A percentile compares a stretch with the other conserved stretches of the same genome.
Conservation (phyloP, 2,797 vertebrate genomes). For the Gephyroberyx darwinii region DNA sequence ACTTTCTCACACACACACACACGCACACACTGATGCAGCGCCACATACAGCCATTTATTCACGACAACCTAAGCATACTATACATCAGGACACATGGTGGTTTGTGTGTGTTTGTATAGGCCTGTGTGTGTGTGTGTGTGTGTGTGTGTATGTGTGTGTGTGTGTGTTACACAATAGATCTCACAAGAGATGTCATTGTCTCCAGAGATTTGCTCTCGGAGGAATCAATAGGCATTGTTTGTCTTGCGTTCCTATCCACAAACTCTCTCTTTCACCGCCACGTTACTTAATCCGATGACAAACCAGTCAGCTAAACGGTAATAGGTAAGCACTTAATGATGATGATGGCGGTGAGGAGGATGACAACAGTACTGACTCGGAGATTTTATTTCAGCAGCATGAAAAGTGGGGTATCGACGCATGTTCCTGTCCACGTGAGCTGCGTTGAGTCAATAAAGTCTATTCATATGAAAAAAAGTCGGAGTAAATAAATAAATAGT, state of each 20-base stretch:
- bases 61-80: conserved; percentile 61
- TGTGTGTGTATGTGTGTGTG: conserved; percentile 52
- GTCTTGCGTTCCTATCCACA: conserved; percentile 53
- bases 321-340: conserved; percentile 32
- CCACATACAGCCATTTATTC: conserved; percentile 65
- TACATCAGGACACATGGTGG: conserved; percentile 59
- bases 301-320: conserved; percentile 43
- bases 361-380: conserved; percentile 8
- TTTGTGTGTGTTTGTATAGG: conserved; percentile 67
- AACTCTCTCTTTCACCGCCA: conserved; percentile 58
- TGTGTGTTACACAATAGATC: conserved; percentile 73
- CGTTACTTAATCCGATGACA: conserved; percentile 57
- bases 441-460: background rate
- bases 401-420: background rate
- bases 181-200: conserved; percentile 77
- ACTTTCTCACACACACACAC: conserved; percentile 22
- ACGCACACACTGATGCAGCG: conserved; percentile 59
- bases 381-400: background rate
- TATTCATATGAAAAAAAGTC: background rate
- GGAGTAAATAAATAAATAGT: conserved; percentile 9
- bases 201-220: conserved; percentile 64
- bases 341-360: conserved; percentile 1
- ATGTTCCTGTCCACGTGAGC: conserved; percentile 1
- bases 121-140: conserved; percentile 59
- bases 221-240: conserved; percentile 79